Base-by-base conservation (phyloP, 2,888 invertebrate species). In the Trichogramma evanescens region DNA sequence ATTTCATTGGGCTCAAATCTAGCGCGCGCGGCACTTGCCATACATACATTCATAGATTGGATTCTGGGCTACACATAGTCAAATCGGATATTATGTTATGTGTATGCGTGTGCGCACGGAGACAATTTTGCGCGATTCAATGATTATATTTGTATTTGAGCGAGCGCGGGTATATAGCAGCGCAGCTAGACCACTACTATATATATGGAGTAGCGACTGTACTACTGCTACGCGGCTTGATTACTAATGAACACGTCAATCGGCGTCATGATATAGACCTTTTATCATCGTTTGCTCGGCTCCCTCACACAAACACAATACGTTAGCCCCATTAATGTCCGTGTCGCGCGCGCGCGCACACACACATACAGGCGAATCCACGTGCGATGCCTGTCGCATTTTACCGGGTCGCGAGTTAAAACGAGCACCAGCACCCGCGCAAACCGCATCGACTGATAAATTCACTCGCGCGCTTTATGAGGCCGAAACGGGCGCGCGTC, bases 161-260 rank as follows among this genome's bases (percentile, higher is more conserved):
- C 70, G 72, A 26, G 26, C 26, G 13, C 13, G 13, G 13, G 2
- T 13, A 13, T 13, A 13, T 13, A 13, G 13, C 13, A 13, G 13
- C 13, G 26, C 3, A 26, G 26, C 26, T 26, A 26, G 26, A 26
- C 26, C 26, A 26, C 26, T 26, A 26, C 26, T 26, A 2, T 26
- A 26, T 26, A 26, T 26, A 26, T 26, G 26, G 26, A 26, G 26
- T 26, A 26, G 26, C 26, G 26, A 26, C 26, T 26, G 69, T 69
- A 65, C 62, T 65, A 64, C 61, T 46, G 50, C n/a, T 4, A 41
- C 62, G 65, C 57, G 62, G 69, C 67, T 73, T 73, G 71, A 73
- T 73, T 72, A 69, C 70, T 72, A 71, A 73, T 72, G 68, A 73
- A 70, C 71, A 71, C 66, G 69, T 68, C 66, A 69, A 71, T 70